Percentiles rank a stretch among this genome's conserved stretches.
Evolutionary conservation across 2,113 vertebrate genomes (phyloP).

Genomic region (Rhinoderma darwinii): DNA sequence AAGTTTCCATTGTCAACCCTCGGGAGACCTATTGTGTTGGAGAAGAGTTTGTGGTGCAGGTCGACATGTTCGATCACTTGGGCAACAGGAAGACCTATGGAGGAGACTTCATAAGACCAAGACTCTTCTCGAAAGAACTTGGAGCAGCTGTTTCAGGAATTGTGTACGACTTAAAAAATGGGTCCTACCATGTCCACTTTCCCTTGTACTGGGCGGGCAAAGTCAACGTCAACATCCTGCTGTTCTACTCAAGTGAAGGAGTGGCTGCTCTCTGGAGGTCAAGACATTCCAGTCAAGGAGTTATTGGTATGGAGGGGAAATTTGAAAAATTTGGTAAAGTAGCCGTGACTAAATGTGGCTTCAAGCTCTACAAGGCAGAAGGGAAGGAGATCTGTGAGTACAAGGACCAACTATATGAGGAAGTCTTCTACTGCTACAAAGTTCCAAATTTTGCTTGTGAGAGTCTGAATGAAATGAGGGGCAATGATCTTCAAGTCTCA

Average conservation of each 20-base stretch:
- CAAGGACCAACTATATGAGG: slow-evolving; percentile 59
- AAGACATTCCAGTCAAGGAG: slow-evolving; percentile 7
- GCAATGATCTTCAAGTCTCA: neutral
- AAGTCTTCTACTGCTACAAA: slow-evolving; percentile 62
- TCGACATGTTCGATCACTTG: too few relatives aligned
- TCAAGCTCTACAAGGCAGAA: neutral
- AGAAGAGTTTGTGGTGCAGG: too few relatives aligned
- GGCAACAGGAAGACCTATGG: too few relatives aligned
- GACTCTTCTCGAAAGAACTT: too few relatives aligned
- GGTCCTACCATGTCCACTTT: slow-evolving; percentile 23
- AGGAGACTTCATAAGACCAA: too few relatives aligned
- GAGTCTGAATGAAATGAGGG: neutral
- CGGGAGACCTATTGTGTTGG: too few relatives aligned
- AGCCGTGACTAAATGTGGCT: neutral
- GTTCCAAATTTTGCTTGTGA: neutral
- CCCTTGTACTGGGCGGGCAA: slow-evolving; percentile 4
- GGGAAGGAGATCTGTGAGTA: slow-evolving; percentile 59
- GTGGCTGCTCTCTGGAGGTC: neutral
- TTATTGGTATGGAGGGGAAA: slow-evolving; percentile 22
- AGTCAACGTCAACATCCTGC: neutral
- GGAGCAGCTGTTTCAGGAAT: slow-evolving; percentile 12
- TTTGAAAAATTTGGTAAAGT: neutral
- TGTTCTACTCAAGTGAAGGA: neutral
- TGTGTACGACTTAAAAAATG: neutral
- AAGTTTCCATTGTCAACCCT: neutral